Evolutionary conservation across 2,797 vertebrate genomes (phyloP), one percentile per base, ranked within the genome.

Genomic region (Gadopsis marmoratus): DNA sequence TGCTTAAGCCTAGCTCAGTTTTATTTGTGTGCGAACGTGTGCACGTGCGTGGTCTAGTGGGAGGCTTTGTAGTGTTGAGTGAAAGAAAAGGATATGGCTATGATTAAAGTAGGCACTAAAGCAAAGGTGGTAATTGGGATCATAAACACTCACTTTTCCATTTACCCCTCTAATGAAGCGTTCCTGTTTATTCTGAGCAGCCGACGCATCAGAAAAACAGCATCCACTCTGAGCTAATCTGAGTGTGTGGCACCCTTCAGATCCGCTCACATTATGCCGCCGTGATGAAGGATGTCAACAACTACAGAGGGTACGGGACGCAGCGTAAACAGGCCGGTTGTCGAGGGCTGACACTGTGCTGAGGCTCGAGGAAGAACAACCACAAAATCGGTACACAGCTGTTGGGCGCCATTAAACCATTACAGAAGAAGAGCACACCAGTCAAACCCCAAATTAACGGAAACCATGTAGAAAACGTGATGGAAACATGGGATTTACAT

Each of bases 141-240:
- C 92, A 91, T 94, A 95, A 95, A 94, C 93, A 95, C 94, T 92
- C 89, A 93, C 92, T 94, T 94, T 94, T 92, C 91, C 88, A 89
- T 92, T 92, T 89, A 90, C 65, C 84, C 85, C 89, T 90, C 80
- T 92, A 90, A 91, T 91, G 92, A 93, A 92, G 92, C 79, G 61
- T 83, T 90, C 56, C 63, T 86, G 91, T 93, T 93, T 87, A 89
- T 87, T 89, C 85, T 64, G 71, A 87, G 81, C 59, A 48, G 82
- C 68, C 41, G 33, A 80, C 89, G 81, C 80, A 87, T 92, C 89
- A 86, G 69, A 87, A 87, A 85, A 79, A 72, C 74, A 76, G 80
- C 78, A 75, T 78, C 81, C 71, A 71, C 37, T 79, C 58, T 2
- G 79, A 78, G 54, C 62, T 43, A 17, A 75, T 76, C 79, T 23